Evolutionary conservation across 2,888 invertebrate species (phyloP), one percentile per base, ranked within the genome.

Genomic region (Crioceris asparagi): DNA sequence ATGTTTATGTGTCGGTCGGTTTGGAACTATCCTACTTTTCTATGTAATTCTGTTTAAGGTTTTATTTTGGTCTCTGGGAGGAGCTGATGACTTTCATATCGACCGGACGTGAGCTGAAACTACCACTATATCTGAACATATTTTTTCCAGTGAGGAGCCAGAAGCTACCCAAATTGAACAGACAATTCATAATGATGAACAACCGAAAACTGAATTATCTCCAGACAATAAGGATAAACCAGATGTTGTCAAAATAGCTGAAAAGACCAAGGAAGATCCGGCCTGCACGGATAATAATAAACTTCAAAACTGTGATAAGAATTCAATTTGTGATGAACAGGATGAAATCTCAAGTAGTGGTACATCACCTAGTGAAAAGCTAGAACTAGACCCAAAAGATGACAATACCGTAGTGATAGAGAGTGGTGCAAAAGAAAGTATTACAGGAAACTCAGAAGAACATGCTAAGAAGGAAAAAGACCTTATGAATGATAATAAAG

Each of bases 31-130:
- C n/a, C n/a, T 25, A 17, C 35, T 23, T 33, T 35, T 40, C 37
- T 43, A 39, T 41, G 26, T 48, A 35, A 41, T 34, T 50, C 36
- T 48, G 47, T 46, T 46, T 46, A 49, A 49, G 51, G 49, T 44
- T n/a, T 32, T 52, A 56, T 60, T 61, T 62, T 62, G 62, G 62
- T 63, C 63, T 63, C 56, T 51, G 60, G 59, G 56, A 57, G 62
- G 60, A 55, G 56, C 51, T 54, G 56, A 55, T 54, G 51, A 53
- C 53, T 49, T 54, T 48, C 51, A 42, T 44, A 45, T 29, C 25
- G 10, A 32, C 19, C 27, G 25, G 14, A 35, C 14, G 29, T 29
- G 29, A 10, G 11, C 25, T 17, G 17, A 35, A 38, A 36, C 41
- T 17, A 29, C 39, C 21, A 39, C 35, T 40, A 40, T 35, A 39